These are phyloP conservation scores for Tetheella fluctuosa DNA, from an alignment of 2,888 invertebrate species.

Conservation along the genomic window DNA sequence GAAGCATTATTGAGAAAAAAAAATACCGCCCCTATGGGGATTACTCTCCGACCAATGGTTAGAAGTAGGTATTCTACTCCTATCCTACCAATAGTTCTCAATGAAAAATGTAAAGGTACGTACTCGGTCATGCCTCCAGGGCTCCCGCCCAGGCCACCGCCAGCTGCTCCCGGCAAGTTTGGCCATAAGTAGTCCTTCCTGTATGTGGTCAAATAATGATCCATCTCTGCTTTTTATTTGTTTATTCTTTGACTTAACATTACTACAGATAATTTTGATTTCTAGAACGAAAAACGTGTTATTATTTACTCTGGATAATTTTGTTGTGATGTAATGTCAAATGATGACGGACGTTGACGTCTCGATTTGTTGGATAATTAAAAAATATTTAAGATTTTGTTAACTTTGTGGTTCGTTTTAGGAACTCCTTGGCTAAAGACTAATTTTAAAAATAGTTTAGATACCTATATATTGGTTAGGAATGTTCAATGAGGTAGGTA, in stretches of 20 bases:
- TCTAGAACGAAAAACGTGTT: not conserved
- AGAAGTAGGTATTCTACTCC: too few relatives aligned
- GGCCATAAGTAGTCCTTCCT: constrained; percentile 87
- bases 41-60: too few relatives aligned
- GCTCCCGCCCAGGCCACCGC: constrained; percentile 29
- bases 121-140: constrained; percentile 44
- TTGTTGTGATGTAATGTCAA: constrained; percentile 15
- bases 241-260: constrained; percentile 26
- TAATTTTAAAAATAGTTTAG: too few relatives aligned
- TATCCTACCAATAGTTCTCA: too few relatives aligned
- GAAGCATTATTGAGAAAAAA: too few relatives aligned
- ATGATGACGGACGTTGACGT: constrained; percentile 17
- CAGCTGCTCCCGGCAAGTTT: constrained; percentile 56
- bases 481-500: too few relatives aligned
- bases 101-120: constrained; percentile 48
- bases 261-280: constrained; percentile 20
- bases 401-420: not conserved
- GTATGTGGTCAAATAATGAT: constrained; percentile 86
- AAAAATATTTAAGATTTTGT: not conserved
- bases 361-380: constrained; percentile 7
- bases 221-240: constrained; percentile 61
- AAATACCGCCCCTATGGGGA: too few relatives aligned
- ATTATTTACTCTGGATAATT: not conserved
- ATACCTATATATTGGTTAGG: too few relatives aligned
- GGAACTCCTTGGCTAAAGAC: not conserved